Evolutionary conservation across 2,888 invertebrate genomes (phyloP).

Genomic region (Willowsia nigromaculata): DNA sequence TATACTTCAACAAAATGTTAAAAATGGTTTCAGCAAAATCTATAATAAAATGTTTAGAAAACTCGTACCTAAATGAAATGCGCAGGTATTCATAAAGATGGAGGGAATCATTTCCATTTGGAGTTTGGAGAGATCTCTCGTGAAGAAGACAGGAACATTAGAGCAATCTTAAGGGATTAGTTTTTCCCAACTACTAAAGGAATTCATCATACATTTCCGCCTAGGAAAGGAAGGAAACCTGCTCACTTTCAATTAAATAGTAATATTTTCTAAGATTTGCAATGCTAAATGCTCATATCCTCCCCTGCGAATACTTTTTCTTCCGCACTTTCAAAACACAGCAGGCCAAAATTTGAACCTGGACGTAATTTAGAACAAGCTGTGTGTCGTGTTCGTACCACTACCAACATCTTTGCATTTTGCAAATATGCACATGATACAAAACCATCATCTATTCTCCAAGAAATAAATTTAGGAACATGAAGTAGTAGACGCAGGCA

Average conservation of each 20-base stretch:
- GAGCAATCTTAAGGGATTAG: slow-evolving; percentile 45
- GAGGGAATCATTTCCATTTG: not conserved
- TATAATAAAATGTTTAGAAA: not conserved
- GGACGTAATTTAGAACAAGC: too few species aligned
- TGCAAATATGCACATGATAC: too few species aligned
- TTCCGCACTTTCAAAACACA: too few species aligned
- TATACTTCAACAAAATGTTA: too few species aligned
- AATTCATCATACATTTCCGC: slow-evolving; percentile 28
- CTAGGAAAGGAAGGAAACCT: not conserved
- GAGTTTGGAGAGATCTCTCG: not conserved
- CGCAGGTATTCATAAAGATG: not conserved
- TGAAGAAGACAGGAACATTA: not conserved
- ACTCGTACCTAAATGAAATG: not conserved
- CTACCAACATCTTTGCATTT: too few species aligned
- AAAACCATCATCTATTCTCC: too few species aligned
- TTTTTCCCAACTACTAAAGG: not conserved
- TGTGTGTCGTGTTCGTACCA: too few species aligned
- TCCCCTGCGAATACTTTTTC: not conserved
- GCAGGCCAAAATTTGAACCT: too few species aligned
- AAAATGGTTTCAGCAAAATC: not conserved
- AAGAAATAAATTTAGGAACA: too few species aligned
- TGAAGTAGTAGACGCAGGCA: not conserved
- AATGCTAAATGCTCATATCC: slow-evolving; percentile 42
- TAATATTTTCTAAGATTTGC: slow-evolving; percentile 57
- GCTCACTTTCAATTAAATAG: slow-evolving; percentile 53